Conservation (phyloP, 1,140 invertebrate species). For the Ceratoteleas bidentatus region DNA sequence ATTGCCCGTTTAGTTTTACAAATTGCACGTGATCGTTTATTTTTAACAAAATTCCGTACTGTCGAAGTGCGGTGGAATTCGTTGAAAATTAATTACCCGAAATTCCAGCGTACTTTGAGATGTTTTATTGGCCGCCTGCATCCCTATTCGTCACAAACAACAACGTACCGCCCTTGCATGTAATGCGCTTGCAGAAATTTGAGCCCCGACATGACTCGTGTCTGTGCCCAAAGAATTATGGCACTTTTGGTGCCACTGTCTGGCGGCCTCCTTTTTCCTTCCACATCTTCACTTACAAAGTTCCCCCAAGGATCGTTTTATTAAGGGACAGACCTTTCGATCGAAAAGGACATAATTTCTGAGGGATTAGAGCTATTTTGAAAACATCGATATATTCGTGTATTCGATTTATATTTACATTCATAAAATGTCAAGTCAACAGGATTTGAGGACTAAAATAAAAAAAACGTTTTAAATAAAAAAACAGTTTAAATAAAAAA, state of each 20-base stretch:
- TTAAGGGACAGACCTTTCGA: not conserved
- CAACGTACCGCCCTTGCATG: constrained; percentile 28
- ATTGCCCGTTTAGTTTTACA: too few species aligned
- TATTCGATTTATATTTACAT: too few species aligned
- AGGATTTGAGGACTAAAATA: too few species aligned
- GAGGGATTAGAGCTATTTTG: not conserved
- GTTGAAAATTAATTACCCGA: constrained; percentile 7
- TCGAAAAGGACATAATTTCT: not conserved
- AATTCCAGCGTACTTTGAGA: constrained; percentile 12
- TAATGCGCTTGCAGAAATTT: constrained; percentile 49
- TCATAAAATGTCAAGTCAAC: too few species aligned
- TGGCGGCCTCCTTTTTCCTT: not conserved
- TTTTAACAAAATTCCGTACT: not conserved
- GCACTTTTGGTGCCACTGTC: constrained; percentile 37
- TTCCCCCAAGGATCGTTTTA: not conserved
- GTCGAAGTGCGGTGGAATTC: constrained; percentile 2
- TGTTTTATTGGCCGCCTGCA: constrained; percentile 41
- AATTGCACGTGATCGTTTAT: constrained; percentile 1
- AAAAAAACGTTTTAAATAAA: too few species aligned
- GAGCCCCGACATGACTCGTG: constrained; percentile 45
- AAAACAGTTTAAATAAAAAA: too few species aligned
- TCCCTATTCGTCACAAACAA: constrained; percentile 36
- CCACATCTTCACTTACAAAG: not conserved
- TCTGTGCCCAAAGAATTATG: constrained; percentile 44
- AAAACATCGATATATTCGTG: not conserved